Base-by-base conservation (phyloP, 2,797 vertebrate species). In the Saxicola maurus region DNA sequence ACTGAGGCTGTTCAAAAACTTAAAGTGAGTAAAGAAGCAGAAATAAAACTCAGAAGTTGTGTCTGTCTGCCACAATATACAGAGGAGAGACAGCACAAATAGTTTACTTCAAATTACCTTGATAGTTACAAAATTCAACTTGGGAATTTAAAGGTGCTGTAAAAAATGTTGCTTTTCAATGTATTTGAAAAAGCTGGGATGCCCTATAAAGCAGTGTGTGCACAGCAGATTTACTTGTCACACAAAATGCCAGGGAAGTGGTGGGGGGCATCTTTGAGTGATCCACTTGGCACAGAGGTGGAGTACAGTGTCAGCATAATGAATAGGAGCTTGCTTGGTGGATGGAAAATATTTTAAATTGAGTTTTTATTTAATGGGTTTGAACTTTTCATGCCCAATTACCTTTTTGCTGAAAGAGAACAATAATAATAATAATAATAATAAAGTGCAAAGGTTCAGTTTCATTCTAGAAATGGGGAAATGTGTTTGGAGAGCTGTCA, bases 351-450 rank as follows among this genome's bases (percentile, higher is more conserved):
- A 95, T 93, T 93, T 95, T 92, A 95, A 95, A 95, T 91, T 86
- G 94, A 94, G 71, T 86, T 96, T 95, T 95, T 94, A 93, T 94
- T 93, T 95, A 96, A 96, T 96, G 94, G 94, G 87, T 95, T 96
- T 96, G 93, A 95, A 96, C 94, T 96, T 96, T 96, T 94, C 94
- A 87, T 94, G 94, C 77, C 91, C 93, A 94, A 95, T 95, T 96
- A 95, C 94, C 90, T 95, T 94, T 94, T 93, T 83, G 56, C 82
- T 94, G 85, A 87, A 93, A 95, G 80, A 94, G 89, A 93, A 96
- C 82, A 96, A 95, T 71, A 95, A 95, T 93, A 95, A 95, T 94
- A 90, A 91, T 91, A 71, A 77, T 92, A 94, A 95, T 95, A 94
- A 95, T 95, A 95, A 95, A 94, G 95, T 94, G 85, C 92, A 95